Conservation (phyloP, 2,797 vertebrate species). For the Zonotrichia albicollis region DNA sequence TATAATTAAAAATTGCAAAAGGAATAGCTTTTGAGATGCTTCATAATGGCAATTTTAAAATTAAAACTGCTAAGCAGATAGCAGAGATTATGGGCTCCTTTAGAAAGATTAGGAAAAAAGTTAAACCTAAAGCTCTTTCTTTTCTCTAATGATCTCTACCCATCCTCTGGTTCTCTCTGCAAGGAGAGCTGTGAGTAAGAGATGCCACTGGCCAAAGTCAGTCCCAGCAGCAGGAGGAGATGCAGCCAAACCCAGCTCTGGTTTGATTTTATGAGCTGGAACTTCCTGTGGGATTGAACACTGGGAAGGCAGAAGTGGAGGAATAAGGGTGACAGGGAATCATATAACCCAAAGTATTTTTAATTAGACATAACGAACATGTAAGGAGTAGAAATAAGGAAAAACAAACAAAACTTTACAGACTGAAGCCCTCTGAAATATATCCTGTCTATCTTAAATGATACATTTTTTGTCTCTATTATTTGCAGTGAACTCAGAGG, state of each 20-base stretch:
- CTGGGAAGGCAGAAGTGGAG: background rate
- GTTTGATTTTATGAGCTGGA: background rate
- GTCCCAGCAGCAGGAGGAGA: background rate
- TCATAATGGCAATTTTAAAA: background rate
- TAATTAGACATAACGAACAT: background rate
- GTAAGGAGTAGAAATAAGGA: background rate
- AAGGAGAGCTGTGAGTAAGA: background rate
- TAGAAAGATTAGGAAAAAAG: background rate
- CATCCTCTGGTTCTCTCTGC: background rate
- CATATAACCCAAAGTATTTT: background rate
- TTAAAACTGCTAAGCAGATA: background rate
- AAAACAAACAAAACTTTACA: background rate
- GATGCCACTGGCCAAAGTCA: background rate
- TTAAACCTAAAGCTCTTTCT: background rate
- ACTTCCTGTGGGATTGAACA: background rate
- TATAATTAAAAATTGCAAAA: background rate
- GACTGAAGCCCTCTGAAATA: background rate
- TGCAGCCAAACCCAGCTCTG: background rate
- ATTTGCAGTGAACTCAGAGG: background rate
- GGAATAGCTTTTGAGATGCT: background rate
- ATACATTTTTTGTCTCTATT: background rate
- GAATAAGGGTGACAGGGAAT: background rate
- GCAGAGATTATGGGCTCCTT: background rate
- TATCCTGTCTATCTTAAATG: rapidly evolving
- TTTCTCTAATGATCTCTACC: background rate